A percentile compares a stretch with the other conserved stretches of the same genome.
phyloP scores from a whole-genome alignment of 2,113 vertebrate genomes.

The Triplophysa siluroides region DNA sequence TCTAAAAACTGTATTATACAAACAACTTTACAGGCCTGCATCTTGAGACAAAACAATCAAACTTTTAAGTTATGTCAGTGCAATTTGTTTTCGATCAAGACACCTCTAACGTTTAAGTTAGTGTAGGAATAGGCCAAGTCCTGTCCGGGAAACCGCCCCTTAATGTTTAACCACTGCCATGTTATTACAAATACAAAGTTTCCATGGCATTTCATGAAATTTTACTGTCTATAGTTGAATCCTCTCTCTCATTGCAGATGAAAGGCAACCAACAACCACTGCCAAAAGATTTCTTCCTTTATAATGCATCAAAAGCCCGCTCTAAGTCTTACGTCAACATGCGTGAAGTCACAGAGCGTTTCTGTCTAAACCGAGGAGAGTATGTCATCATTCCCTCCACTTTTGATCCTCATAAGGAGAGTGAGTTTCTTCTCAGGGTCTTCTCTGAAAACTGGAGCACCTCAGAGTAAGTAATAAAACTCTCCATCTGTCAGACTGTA shows the following conservation, averaged over 20 bases:
- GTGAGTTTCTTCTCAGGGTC: constrained; percentile 94
- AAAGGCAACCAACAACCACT: constrained; percentile 86
- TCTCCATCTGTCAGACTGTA: background rate
- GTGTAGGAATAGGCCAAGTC: no score
- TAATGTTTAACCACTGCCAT: no score
- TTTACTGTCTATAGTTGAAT: background rate
- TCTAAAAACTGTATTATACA: no score
- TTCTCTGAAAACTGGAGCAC: constrained; percentile 94
- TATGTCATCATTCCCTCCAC: constrained; percentile 92
- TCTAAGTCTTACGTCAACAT: constrained; percentile 93
- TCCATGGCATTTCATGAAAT: background rate
- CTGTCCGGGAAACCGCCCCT: no score
- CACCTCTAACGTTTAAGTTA: no score
- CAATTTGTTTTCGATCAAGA: no score
- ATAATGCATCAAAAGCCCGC: constrained; percentile 90
- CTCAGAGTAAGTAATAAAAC: constrained; percentile 85
- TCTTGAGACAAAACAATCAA: no score
- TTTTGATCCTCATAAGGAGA: constrained; percentile 89
- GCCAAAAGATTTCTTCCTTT: constrained; percentile 95
- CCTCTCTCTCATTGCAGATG: constrained; percentile 74
- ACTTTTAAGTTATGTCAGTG: no score
- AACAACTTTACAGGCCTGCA: no score
- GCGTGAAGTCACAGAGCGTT: constrained; percentile 89
- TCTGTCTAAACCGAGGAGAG: constrained; percentile 89
- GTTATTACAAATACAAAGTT: no score